A percentile compares a stretch with the other conserved stretches of the same genome.
These are phyloP conservation scores for Entelurus aequoreus DNA, from an alignment of 2,113 vertebrate genomes.

Conservation along the genomic window DNA sequence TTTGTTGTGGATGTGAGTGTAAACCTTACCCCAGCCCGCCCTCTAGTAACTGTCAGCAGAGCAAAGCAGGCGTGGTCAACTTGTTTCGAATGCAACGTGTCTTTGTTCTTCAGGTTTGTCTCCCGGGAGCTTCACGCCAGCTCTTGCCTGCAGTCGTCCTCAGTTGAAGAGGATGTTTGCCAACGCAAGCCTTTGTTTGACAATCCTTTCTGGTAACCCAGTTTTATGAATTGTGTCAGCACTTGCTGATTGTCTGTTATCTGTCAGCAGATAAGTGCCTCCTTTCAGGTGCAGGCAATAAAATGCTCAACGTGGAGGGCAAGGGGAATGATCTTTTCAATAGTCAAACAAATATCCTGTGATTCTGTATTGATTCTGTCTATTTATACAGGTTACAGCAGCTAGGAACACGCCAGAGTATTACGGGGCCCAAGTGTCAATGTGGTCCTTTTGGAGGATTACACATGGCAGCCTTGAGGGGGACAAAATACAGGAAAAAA, in stretches of 20 bases:
- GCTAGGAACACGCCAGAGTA: constrained; percentile 15
- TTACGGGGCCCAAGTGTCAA: constrained; percentile 35
- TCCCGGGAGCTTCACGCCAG: constrained; percentile 45
- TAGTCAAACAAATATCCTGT: constrained; percentile 61
- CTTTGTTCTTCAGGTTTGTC: constrained; percentile 65
- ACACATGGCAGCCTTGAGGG: constrained; percentile 15
- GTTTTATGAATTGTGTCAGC: constrained; percentile 75
- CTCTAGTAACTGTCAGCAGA: constrained; percentile 37
- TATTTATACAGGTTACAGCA: constrained; percentile 58
- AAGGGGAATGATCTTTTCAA: constrained; percentile 43
- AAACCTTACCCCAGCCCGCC: constrained; percentile 18
- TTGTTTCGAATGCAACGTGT: constrained; percentile 57
- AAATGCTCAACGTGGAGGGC: constrained; percentile 57
- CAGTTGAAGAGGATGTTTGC: constrained; percentile 65
- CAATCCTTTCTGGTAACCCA: constrained; percentile 56
- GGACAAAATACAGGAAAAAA: constrained; percentile 7
- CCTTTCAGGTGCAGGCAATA: constrained; percentile 65
- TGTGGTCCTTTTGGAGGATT: constrained; percentile 33
- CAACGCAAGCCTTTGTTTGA: constrained; percentile 73
- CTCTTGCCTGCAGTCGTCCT: constrained; percentile 59
- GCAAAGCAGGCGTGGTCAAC: constrained; percentile 54
- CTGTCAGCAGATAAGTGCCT: constrained; percentile 67
- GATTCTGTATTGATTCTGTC: constrained; percentile 60
- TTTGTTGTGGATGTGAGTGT: constrained; percentile 18
- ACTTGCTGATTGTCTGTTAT: constrained; percentile 69